Conservation (phyloP, 1,140 invertebrate species). For the Bombus sibiricus region DNA sequence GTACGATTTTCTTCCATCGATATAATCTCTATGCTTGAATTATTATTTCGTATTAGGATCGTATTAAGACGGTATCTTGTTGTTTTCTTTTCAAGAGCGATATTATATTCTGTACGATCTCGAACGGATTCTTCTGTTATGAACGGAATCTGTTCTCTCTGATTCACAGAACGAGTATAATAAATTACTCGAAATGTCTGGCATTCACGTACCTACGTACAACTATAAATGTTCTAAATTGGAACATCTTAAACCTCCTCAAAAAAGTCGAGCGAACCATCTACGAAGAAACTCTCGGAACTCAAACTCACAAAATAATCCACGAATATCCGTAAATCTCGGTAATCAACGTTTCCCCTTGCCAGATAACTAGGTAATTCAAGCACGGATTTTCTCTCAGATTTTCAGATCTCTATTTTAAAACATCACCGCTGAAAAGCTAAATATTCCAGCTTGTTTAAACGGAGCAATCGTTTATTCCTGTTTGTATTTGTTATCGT, state of each 20-base stretch:
- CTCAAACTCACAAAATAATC: slow-evolving; percentile 1
- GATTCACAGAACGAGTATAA: background rate
- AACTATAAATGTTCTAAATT: background rate
- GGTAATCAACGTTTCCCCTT: background rate
- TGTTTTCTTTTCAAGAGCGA: background rate
- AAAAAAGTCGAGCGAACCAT: background rate
- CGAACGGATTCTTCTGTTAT: background rate
- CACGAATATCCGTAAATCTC: background rate
- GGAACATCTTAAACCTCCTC: background rate
- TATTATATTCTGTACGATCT: background rate
- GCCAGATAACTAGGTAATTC: background rate
- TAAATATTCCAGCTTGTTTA: background rate
- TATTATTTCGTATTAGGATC: background rate
- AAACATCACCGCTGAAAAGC: background rate
- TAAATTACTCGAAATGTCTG: slow-evolving; percentile 1
- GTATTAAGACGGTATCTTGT: background rate
- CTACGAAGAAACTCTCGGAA: background rate
- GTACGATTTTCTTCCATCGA: background rate
- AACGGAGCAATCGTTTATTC: background rate
- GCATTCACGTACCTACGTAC: background rate
- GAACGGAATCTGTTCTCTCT: background rate
- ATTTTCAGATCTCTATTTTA: background rate
- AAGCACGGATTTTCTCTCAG: background rate
- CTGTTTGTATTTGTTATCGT: background rate
- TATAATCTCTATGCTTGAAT: background rate